Evolutionary conservation across 2,113 vertebrate species (phyloP).

Genomic region (Cyrtonyx montezumae): DNA sequence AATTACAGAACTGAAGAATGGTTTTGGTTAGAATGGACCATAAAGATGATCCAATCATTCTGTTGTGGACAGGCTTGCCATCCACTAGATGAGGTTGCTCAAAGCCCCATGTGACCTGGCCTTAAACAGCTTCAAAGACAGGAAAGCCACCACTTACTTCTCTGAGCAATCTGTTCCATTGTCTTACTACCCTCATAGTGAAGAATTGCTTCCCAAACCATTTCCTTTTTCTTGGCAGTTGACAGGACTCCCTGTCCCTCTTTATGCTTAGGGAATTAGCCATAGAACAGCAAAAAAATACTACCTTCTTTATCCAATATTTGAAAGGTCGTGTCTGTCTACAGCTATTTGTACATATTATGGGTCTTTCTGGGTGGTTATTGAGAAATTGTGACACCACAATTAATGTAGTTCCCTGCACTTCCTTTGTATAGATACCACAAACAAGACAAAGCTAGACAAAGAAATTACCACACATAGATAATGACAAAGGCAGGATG

Average conservation of each 20-base stretch:
- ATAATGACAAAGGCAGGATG: not conserved
- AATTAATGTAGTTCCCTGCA: not conserved
- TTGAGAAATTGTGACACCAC: not conserved
- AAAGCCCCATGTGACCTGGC: not conserved
- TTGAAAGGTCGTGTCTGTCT: not conserved
- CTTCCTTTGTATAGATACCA: not conserved
- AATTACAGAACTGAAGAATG: not conserved
- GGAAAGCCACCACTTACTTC: not conserved
- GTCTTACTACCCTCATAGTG: not conserved
- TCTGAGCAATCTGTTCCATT: not conserved
- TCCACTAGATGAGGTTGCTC: no score
- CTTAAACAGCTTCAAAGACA: not conserved
- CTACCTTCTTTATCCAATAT: not conserved
- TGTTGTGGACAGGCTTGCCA: no score
- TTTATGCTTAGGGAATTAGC: slow-evolving; percentile 4
- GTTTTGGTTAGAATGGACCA: no score
- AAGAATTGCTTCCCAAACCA: not conserved
- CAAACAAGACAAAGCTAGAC: not conserved
- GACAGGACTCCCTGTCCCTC: not conserved
- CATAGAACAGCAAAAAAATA: not conserved
- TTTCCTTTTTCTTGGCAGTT: not conserved
- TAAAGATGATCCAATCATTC: no score
- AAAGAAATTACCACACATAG: not conserved
- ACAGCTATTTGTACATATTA: not conserved
- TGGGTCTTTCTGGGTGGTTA: not conserved